These are phyloP conservation scores for Dione juno DNA, from an alignment of 2,888 invertebrate species.

Conservation along the genomic window DNA sequence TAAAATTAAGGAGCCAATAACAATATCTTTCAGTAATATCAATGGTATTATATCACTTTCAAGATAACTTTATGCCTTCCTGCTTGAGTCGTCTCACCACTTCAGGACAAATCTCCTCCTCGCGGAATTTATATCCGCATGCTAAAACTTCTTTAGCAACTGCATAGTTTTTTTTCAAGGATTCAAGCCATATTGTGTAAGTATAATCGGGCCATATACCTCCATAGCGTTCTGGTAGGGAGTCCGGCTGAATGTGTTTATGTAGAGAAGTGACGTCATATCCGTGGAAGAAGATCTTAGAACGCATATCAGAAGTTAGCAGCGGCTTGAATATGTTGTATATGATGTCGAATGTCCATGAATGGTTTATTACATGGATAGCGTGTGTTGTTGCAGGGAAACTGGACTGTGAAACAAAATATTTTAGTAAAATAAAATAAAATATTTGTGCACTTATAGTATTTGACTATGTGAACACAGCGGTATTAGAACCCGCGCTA, in stretches of 20 bases:
- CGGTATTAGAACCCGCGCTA: no score
- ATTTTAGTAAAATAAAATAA: no score
- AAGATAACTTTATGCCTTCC: conserved; percentile 63
- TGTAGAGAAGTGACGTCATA: conserved; percentile 88
- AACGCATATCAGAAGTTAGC: conserved; percentile 86
- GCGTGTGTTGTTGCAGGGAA: conserved; percentile 89
- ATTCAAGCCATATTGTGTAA: conserved; percentile 89
- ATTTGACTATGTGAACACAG: no score
- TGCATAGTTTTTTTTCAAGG: conserved; percentile 80
- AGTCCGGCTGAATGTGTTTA: conserved; percentile 87
- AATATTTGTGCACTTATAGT: no score
- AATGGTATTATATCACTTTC: conserved; percentile 41
- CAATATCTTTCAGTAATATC: neutral
- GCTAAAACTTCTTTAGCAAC: conserved; percentile 86
- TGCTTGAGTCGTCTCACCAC: conserved; percentile 67
- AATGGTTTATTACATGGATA: conserved; percentile 91
- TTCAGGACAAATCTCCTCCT: conserved; percentile 67
- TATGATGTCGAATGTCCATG: conserved; percentile 91
- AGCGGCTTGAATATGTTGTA: conserved; percentile 91
- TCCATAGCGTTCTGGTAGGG: conserved; percentile 88
- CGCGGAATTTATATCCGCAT: conserved; percentile 85
- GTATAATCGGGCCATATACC: conserved; percentile 88
- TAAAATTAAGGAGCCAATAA: neutral
- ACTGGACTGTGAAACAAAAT: conserved; percentile 84
- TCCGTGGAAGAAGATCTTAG: conserved; percentile 88